Evolutionary conservation across 2,797 vertebrate species (phyloP).

Genomic region (Macroramphosus scolopax): DNA sequence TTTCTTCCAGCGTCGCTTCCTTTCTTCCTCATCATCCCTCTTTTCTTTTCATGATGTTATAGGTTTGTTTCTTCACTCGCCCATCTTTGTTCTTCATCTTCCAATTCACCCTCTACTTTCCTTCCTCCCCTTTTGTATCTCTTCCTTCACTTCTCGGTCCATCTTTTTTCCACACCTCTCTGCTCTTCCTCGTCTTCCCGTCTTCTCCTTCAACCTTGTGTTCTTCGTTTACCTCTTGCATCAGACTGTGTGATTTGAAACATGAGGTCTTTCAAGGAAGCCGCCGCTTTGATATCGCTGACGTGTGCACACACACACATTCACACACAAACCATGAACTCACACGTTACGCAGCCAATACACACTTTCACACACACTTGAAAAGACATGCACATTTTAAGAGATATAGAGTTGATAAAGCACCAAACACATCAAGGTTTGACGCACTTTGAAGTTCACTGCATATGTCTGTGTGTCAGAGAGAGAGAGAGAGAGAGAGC

Average conservation of each 20-base stretch:
- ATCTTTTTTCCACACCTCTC: too few relatives aligned
- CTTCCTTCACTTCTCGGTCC: too few relatives aligned
- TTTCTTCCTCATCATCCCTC: too few relatives aligned
- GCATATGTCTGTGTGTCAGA: not conserved
- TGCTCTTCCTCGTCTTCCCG: not conserved
- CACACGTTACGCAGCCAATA: not conserved
- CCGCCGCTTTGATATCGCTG: constrained; percentile 21
- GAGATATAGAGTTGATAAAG: constrained; percentile 3
- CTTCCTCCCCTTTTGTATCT: not conserved
- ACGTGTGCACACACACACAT: not conserved
- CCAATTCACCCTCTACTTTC: not conserved
- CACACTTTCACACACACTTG: not conserved
- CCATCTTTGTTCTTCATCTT: not conserved
- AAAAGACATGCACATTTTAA: constrained; percentile 2
- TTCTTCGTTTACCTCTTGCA: not conserved
- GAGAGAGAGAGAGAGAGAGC: too few relatives aligned
- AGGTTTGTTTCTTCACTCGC: too few relatives aligned
- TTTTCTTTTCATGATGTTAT: too few relatives aligned
- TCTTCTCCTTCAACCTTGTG: not conserved
- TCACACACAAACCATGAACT: constrained; percentile 1
- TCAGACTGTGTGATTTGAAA: constrained; percentile 30
- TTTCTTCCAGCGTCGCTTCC: too few relatives aligned
- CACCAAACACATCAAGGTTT: constrained; percentile 12
- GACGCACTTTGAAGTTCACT: constrained; percentile 32
- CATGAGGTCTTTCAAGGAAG: constrained; percentile 42